Evolutionary conservation across 30 jellyfish, hydroid and myxozoan species (phyloP).

Genomic region (Mastigias papua): DNA sequence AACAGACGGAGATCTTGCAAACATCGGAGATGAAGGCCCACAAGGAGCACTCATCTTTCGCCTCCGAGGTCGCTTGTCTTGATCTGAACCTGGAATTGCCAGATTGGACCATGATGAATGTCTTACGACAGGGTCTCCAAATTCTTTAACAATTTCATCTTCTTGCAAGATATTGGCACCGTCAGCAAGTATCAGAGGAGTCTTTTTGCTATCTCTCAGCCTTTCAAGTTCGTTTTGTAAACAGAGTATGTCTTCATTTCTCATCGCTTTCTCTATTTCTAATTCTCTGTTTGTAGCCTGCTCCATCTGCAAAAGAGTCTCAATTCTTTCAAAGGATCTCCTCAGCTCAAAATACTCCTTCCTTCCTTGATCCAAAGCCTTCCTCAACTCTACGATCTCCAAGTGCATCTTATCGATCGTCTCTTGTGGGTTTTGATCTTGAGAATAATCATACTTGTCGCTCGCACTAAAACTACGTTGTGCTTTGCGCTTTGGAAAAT

Average conservation of each 20-base stretch:
- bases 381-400: conserved; percentile 45
- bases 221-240: conserved; percentile 50
- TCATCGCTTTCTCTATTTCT: conserved; percentile 33
- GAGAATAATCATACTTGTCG: conserved; percentile 29
- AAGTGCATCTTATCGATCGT: conserved; percentile 35
- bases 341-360: conserved; percentile 58
- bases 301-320: conserved; percentile 56
- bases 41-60: conserved; percentile 61
- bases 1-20: conserved; percentile 62
- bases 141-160: conserved; percentile 6
- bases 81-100: conserved; percentile 10
- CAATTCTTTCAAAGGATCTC: conserved; percentile 48
- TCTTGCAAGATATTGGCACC: neutral
- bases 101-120: conserved; percentile 64
- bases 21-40: conserved; percentile 37
- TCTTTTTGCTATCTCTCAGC: conserved; percentile 11
- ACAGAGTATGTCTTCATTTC: conserved; percentile 43
- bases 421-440: conserved; percentile 32
- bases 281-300: conserved; percentile 48
- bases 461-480: conserved; percentile 64
- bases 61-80: conserved; percentile 43
- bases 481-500: conserved; percentile 30
- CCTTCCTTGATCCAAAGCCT: conserved; percentile 4
- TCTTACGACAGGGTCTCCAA: conserved; percentile 28
- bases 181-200: conserved; percentile 9